Conservation (phyloP, 2,888 invertebrate species). For the Zele albiditarsus region DNA sequence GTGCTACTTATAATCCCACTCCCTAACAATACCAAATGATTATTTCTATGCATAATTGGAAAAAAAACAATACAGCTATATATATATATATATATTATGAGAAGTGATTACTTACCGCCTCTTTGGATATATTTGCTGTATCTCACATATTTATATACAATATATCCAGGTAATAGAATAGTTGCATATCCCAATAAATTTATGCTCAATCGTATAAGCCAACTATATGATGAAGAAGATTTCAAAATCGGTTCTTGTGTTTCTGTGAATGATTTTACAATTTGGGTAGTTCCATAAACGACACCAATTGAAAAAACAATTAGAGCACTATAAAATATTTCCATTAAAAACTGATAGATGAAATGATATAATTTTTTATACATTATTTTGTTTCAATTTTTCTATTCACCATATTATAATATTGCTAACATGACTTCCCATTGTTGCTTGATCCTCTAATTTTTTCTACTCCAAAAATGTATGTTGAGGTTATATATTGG, state of each 20-base stretch:
- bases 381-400: slow-evolving; percentile 7
- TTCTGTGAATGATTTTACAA: slow-evolving; percentile 67
- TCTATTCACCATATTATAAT: slow-evolving; percentile 68
- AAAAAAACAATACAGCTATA: neutral
- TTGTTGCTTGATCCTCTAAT: slow-evolving; percentile 49
- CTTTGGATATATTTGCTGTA: slow-evolving; percentile 87
- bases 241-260: slow-evolving; percentile 60
- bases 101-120: slow-evolving; percentile 76
- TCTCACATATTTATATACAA: slow-evolving; percentile 87
- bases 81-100: neutral
- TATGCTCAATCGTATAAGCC: slow-evolving; percentile 85
- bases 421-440: slow-evolving; percentile 69
- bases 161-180: slow-evolving; percentile 88
- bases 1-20: slow-evolving; percentile 73
- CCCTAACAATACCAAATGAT: slow-evolving; percentile 54
- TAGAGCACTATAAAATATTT: slow-evolving; percentile 68
- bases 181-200: slow-evolving; percentile 92
- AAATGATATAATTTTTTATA: slow-evolving; percentile 19
- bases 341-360: slow-evolving; percentile 10
- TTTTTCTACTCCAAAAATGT: neutral
- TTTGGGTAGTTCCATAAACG: slow-evolving; percentile 72
- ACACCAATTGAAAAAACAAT: slow-evolving; percentile 72
- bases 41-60: no score
- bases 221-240: slow-evolving; percentile 75
- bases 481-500: neutral